Evolutionary conservation across 2,797 vertebrate genomes (phyloP).

Genomic region (Setipinna tenuifilis): DNA sequence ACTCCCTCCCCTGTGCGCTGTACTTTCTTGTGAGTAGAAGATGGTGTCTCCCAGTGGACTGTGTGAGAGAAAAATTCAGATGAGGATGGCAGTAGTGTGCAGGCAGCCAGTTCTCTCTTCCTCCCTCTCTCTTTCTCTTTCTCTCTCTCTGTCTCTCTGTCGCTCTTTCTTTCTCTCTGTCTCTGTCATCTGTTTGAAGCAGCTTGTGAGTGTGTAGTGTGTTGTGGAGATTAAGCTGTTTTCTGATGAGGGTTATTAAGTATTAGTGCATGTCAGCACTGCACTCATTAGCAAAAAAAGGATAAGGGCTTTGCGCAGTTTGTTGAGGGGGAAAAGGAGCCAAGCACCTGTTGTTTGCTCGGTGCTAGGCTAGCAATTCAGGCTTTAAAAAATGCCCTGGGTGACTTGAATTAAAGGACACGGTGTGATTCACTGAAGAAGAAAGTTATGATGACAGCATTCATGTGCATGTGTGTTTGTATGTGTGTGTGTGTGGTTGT

Average conservation of each 20-base stretch:
- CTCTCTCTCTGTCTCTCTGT: conserved; percentile 15
- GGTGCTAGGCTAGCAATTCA: too few relatives aligned
- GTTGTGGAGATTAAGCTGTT: conserved; percentile 25
- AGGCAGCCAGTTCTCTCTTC: conserved; percentile 22
- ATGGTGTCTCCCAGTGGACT: conserved; percentile 74
- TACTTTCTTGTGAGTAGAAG: conserved; percentile 67
- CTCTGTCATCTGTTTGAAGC: conserved; percentile 23
- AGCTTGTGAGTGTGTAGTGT: conserved; percentile 14
- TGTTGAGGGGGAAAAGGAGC: neutral
- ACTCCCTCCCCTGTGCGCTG: conserved; percentile 72
- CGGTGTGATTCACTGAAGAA: neutral
- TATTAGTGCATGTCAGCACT: conserved; percentile 23
- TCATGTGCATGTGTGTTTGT: neutral
- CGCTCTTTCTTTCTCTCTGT: neutral
- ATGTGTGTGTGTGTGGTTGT: neutral
- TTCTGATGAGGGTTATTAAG: conserved; percentile 23
- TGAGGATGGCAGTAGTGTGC: conserved; percentile 38
- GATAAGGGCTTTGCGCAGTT: neutral
- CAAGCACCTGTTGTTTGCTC: neutral
- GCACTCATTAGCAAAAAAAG: conserved; percentile 21
- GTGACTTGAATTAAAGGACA: neutral
- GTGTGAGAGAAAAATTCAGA: conserved; percentile 44
- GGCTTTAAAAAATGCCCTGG: neutral
- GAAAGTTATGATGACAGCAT: neutral
- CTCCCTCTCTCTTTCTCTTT: neutral